Percentiles rank a stretch among this genome's conserved stretches.
Conservation (phyloP, 2,113 vertebrate genomes). For the Pachypanchax playfairii region DNA sequence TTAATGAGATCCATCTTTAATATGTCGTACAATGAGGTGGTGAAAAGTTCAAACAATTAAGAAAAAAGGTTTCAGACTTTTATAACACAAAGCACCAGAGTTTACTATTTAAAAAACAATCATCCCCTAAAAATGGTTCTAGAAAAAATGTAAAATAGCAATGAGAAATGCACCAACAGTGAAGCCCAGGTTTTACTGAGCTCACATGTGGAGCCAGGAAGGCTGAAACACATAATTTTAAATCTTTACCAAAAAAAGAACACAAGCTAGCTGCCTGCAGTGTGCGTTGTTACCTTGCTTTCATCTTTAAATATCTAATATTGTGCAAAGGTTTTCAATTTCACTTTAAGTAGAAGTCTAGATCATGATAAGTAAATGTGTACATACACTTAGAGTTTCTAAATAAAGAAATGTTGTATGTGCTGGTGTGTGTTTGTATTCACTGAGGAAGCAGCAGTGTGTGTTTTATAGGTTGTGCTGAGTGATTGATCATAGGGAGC, state of each 20-base stretch:
- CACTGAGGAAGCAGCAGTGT: slow-evolving; percentile 41
- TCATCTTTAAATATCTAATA: slow-evolving; percentile 12
- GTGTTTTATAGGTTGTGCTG: slow-evolving; percentile 62
- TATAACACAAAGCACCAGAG: too few species aligned
- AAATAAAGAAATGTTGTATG: slow-evolving; percentile 19
- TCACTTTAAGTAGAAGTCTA: slow-evolving; percentile 39
- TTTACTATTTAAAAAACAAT: too few species aligned
- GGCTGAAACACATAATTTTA: background rate
- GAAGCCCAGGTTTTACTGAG: background rate
- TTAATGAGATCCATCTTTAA: too few species aligned
- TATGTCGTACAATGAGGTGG: too few species aligned
- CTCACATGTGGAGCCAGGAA: slow-evolving; percentile 20
- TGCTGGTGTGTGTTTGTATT: slow-evolving; percentile 21
- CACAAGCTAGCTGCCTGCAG: slow-evolving; percentile 1
- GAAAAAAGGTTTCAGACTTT: too few species aligned
- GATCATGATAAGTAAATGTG: slow-evolving; percentile 33
- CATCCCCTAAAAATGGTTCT: too few species aligned
- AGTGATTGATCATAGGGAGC: slow-evolving; percentile 75
- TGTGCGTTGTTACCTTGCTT: background rate
- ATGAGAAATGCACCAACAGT: background rate
- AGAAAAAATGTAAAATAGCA: background rate
- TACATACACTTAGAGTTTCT: slow-evolving; percentile 12
- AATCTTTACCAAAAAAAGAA: background rate
- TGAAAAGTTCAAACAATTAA: too few species aligned
- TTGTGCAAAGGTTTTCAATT: slow-evolving; percentile 31